Conservation (phyloP, 2,888 invertebrate genomes). For the Phymatocera aterrima region DNA sequence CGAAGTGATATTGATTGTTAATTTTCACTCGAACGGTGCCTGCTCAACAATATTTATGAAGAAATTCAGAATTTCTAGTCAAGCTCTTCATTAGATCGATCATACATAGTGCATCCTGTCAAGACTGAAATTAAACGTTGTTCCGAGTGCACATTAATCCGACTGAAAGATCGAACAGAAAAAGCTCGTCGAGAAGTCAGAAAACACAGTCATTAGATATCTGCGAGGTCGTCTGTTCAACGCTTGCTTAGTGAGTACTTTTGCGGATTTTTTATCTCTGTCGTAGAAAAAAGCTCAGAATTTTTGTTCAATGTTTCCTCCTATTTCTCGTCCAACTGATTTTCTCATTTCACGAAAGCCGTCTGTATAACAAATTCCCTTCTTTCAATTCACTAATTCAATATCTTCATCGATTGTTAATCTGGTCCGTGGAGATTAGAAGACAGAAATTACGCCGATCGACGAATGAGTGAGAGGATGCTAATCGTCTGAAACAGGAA, state of each 20-base stretch:
- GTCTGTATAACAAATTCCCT: too few relatives aligned
- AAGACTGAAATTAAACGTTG: constrained; percentile 13
- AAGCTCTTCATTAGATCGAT: background rate
- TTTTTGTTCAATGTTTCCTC: background rate
- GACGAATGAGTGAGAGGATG: background rate
- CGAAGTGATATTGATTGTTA: too few relatives aligned
- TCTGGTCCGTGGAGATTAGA: too few relatives aligned
- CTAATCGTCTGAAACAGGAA: constrained; percentile 45
- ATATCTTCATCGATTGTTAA: too few relatives aligned
- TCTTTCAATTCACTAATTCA: too few relatives aligned
- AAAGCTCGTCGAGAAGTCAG: constrained; percentile 25
- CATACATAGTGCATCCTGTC: background rate
- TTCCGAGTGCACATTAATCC: constrained; percentile 11
- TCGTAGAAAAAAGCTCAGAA: background rate
- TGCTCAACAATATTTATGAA: too few relatives aligned
- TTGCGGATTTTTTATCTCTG: constrained; percentile 6
- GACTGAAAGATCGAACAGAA: background rate
- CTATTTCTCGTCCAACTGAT: too few relatives aligned
- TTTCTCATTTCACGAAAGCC: too few relatives aligned
- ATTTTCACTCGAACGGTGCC: too few relatives aligned
- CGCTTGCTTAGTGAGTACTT: constrained; percentile 39
- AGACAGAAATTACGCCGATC: background rate
- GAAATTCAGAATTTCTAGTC: background rate
- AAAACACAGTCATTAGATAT: constrained; percentile 19
- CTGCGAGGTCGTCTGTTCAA: constrained; percentile 22